phyloP scores from a whole-genome alignment of 2,113 vertebrate genomes.

The Hiodon tergisus region DNA sequence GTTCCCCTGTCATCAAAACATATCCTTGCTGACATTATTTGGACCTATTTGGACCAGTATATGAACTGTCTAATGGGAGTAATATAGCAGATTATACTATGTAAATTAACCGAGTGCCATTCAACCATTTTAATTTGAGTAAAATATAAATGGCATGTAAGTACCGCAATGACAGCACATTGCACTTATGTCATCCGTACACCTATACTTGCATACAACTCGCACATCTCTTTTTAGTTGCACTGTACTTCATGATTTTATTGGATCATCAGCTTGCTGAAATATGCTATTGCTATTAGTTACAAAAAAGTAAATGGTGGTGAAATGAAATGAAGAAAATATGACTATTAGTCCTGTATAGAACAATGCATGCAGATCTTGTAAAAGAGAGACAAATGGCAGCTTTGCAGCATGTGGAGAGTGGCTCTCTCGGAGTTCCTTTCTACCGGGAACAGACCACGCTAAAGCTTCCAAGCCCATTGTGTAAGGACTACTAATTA shows the following conservation, averaged over 20 bases:
- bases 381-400: not conserved
- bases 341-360: not conserved
- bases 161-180: constrained; percentile 9
- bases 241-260: not conserved
- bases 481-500: constrained; percentile 25
- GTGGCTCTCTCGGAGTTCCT: not conserved
- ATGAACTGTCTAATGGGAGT: constrained; percentile 17
- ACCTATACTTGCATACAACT: constrained; percentile 14
- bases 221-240: constrained; percentile 1
- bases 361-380: not conserved
- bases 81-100: constrained; percentile 17
- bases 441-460: not conserved
- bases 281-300: too few relatives aligned
- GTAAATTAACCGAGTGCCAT: constrained; percentile 17
- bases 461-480: constrained; percentile 4
- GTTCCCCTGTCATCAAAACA: constrained; percentile 15
- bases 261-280: too few relatives aligned
- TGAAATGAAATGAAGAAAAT: too few relatives aligned
- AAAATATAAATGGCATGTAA: constrained; percentile 23
- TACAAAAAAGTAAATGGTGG: too few relatives aligned
- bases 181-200: not conserved
- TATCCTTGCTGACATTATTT: constrained; percentile 7
- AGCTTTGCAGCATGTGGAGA: not conserved
- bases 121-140: constrained; percentile 20
- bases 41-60: not conserved